These are phyloP conservation scores for Heterodera filipjevi DNA, from an alignment of 2,888 invertebrate species.

Conservation along the genomic window DNA sequence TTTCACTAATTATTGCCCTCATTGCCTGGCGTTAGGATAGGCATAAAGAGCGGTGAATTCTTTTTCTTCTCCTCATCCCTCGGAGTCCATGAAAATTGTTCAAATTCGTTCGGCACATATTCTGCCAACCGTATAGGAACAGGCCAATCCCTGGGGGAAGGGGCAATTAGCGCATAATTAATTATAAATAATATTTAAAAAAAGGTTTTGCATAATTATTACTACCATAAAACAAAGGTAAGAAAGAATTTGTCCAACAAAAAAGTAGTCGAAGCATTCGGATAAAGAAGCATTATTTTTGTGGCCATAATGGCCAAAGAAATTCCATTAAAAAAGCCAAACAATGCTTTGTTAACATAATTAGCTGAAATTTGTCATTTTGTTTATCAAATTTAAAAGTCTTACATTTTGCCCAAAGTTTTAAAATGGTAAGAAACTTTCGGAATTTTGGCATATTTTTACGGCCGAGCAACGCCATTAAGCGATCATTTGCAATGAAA, in stretches of 20 bases:
- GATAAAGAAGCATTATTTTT: background rate
- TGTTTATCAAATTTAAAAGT: background rate
- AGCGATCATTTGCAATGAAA: background rate
- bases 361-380: background rate
- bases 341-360: background rate
- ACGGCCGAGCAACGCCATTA: background rate
- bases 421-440: background rate
- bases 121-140: background rate
- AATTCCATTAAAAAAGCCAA: background rate
- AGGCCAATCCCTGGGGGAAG: background rate
- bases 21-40: background rate
- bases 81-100: constrained; percentile 5
- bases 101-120: background rate
- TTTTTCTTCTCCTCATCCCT: background rate
- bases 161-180: no score
- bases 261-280: background rate
- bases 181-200: no score
- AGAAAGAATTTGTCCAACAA: background rate
- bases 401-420: background rate
- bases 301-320: constrained; percentile 1
- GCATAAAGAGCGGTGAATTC: background rate
- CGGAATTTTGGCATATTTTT: background rate
- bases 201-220: background rate
- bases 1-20: background rate
- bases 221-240: background rate